Conservation (phyloP, 2,797 vertebrate species). For the Acanthurus lineatus region DNA sequence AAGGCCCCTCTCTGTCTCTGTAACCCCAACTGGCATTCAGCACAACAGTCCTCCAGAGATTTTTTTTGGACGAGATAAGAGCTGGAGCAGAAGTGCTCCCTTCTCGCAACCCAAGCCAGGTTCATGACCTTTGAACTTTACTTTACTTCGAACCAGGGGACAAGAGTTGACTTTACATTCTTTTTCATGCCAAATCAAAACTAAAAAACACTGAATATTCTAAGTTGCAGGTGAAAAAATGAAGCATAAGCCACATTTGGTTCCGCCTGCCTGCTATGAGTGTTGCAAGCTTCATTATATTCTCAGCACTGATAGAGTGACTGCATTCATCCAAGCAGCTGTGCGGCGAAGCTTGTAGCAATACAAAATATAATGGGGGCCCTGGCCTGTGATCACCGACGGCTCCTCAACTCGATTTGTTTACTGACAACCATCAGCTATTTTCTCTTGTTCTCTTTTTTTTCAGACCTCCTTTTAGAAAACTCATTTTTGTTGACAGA, state of each 20-base stretch:
- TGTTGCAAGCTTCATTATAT: conserved; percentile 12
- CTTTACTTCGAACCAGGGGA: neutral
- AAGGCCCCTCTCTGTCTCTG: conserved; percentile 85
- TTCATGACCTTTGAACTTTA: conserved; percentile 52
- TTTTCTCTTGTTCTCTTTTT: neutral
- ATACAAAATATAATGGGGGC: conserved; percentile 22
- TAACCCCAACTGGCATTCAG: conserved; percentile 83
- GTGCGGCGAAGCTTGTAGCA: neutral
- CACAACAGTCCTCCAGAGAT: conserved; percentile 70
- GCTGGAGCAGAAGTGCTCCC: conserved; percentile 43
- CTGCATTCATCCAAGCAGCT: conserved; percentile 34
- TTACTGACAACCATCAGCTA: conserved; percentile 20
- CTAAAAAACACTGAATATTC: neutral
- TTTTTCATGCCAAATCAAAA: neutral
- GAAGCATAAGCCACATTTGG: neutral
- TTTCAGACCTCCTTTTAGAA: neutral
- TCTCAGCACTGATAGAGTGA: conserved; percentile 11
- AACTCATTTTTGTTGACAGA: neutral
- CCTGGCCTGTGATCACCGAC: conserved; percentile 18
- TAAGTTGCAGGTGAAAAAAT: neutral
- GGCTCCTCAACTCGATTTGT: conserved; percentile 22
- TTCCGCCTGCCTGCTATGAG: conserved; percentile 8
- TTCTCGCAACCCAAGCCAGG: conserved; percentile 27
- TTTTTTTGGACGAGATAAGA: conserved; percentile 69
- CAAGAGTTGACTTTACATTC: neutral